Evolutionary conservation across 2,797 vertebrate genomes (phyloP), one percentile per base, ranked within the genome.

Genomic region (Sebastes flavidus): DNA sequence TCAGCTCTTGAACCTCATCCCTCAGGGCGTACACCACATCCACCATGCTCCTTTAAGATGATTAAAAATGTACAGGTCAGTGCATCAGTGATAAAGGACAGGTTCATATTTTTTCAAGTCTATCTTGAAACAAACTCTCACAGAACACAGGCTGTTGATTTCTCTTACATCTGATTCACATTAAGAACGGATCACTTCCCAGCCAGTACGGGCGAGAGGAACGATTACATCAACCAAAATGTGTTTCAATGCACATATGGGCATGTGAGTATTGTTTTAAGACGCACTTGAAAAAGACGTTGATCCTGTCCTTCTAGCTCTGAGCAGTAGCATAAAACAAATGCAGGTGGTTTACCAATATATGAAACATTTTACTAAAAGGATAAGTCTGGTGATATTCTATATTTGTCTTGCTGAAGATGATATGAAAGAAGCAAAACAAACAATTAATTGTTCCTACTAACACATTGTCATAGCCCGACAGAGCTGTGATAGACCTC

Each of bases 11-110:
- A 61, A 99, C 97, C 92, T 99, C 98, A 78, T 99, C 99, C 92
- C 97, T 98, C 82, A 99, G 92, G 9, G 97, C 98, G 62, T 99
- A 99, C 27, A 99, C 98, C 1, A 98, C 98, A 83, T 99, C 99
- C 86, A 99, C 98, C 78, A 99, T 96, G 90, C 97, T 99, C 96
- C 99, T 99, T 87, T 18, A 73, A 95, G 88, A 68, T 54, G 63
- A 85, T 52, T 76, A 27, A 20, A 25, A 42, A 42, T 42, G 27
- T 11, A 70, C 12, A 65, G 18, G 36, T 80, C 18, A 77, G 72
- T 10, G 49, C 11, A 70, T 61, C 18, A 56, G 25, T 24, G 38
- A 63, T n/a, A 46, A 32, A 73, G 27, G 20, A 30, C 5, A 68
- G 20, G 14, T 8, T 42, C n/a, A 52, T 3, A 24, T 36, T 22